Percentiles rank a stretch among this genome's conserved stretches.
Conservation (phyloP, 2,888 invertebrate genomes). For the Philereme transversata region DNA sequence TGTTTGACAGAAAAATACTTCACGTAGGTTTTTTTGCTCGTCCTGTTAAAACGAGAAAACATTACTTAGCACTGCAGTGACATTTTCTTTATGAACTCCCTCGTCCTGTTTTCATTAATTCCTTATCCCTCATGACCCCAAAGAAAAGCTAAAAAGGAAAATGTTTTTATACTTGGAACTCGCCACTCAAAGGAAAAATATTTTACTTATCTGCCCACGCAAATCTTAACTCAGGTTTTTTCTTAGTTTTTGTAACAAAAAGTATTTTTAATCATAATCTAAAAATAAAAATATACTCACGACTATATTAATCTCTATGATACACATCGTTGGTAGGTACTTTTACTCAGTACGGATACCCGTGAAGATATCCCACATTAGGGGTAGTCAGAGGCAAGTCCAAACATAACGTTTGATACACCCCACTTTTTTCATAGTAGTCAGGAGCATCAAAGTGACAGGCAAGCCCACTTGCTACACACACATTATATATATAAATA, state of each 20-base stretch:
- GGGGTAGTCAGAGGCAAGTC: too few species aligned
- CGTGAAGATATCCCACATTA: too few species aligned
- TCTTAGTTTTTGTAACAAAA: conserved; percentile 14
- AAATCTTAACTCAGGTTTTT: conserved; percentile 28
- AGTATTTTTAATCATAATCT: conserved; percentile 1
- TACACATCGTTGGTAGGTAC: too few species aligned
- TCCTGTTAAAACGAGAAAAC: conserved; percentile 56
- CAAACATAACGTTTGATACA: too few species aligned
- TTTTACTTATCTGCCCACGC: conserved; percentile 33
- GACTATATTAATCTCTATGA: too few species aligned
- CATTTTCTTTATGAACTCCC: conserved; percentile 75
- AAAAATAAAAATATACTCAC: too few species aligned
- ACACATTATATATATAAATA: too few species aligned
- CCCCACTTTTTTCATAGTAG: too few species aligned
- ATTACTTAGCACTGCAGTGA: conserved; percentile 72
- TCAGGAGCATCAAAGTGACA: too few species aligned
- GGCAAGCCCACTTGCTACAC: too few species aligned
- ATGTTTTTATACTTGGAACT: conserved; percentile 53
- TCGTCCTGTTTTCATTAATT: conserved; percentile 73
- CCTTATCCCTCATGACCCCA: conserved; percentile 52
- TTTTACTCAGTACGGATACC: too few species aligned
- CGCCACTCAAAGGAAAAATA: conserved; percentile 36
- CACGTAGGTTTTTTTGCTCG: conserved; percentile 40
- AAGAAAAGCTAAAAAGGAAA: conserved; percentile 61
- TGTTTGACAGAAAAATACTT: conserved; percentile 25